Base-by-base conservation (phyloP, 2,113 vertebrate species). In the Spheniscus mendiculus region DNA sequence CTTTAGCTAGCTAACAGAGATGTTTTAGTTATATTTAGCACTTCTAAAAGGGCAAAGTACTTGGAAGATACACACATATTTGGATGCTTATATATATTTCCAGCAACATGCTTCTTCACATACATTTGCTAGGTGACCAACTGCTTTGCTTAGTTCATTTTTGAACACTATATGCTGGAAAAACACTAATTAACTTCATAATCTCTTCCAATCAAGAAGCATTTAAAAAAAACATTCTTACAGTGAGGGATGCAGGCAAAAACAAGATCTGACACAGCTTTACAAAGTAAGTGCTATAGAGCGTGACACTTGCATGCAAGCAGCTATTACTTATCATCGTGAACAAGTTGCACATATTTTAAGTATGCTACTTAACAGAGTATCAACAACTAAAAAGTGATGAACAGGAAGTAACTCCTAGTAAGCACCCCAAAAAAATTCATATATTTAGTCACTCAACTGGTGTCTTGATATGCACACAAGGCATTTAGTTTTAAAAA, bases 21-120 rank as follows among this genome's bases (percentile, higher is more conserved):
- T 13, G 9, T 44, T 95, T 90, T 76, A 89, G 90, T 72, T 94
- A 84, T 89, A 96, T 90, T 94, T 95, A 96, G 85, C 50, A 36
- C 34, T 90, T 90, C 63, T 70, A 63, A 96, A 95, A 85, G 93
- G 82, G 84, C 82, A 78, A 91, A 89, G 76, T 89, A 90, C 83
- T 95, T 73, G 42, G 47, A 89, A 95, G 65, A 94, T 72, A 38
- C 20, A 87, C 13, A 63, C 38, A 82, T 94, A 89, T 74, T 93
- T 74, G 55, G 47, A 95, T 84, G 61, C 52, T 83, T 76, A 29
- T 50, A 42, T n/a, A 23, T 74, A 69, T 74, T 95, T 91, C 78
- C 61, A 95, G 81, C 72, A 96, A 84, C 17, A 42, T 79, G 73
- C 40, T 90, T 80, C 66, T 80, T 88, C 74, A 58, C 34, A 67